phyloP scores from a whole-genome alignment of 2,113 vertebrate genomes.

The Syrmaticus mikado region DNA sequence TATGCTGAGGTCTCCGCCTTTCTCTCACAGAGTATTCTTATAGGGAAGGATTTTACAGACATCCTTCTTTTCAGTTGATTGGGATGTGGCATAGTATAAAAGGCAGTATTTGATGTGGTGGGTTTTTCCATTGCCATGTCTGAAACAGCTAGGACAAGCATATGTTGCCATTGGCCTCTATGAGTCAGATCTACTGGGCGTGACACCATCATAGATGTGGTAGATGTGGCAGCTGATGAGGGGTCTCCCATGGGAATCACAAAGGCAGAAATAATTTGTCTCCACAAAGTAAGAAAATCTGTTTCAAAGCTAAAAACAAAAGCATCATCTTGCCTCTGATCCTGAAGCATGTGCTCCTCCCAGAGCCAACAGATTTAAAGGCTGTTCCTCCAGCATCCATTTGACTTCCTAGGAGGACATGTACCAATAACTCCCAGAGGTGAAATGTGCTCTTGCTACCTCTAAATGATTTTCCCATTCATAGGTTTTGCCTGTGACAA shows the following conservation, averaged over 20 bases:
- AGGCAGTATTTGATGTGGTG: neutral
- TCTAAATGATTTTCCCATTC: conserved; percentile 57
- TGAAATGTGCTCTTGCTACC: conserved; percentile 46
- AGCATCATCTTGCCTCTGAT: neutral
- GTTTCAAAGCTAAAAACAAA: neutral
- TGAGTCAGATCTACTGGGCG: neutral
- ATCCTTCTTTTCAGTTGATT: neutral
- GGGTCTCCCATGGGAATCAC: neutral
- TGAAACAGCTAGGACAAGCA: neutral
- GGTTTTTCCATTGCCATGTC: neutral
- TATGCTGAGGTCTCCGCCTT: neutral
- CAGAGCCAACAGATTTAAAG: conserved; percentile 28
- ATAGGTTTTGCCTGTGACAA: conserved; percentile 44
- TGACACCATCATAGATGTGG: neutral
- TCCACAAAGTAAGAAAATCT: neutral
- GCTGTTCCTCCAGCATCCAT: neutral
- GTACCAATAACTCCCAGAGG: conserved; percentile 44
- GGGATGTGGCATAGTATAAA: neutral
- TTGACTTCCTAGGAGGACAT: conserved; percentile 23
- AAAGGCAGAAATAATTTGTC: neutral
- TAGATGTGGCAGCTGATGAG: neutral
- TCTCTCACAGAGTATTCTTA: neutral
- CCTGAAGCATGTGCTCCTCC: conserved; percentile 3
- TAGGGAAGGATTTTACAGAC: neutral
- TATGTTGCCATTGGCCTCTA: neutral